Conservation (phyloP, 2,113 vertebrate genomes). For the Chiloscyllium plagiosum region DNA sequence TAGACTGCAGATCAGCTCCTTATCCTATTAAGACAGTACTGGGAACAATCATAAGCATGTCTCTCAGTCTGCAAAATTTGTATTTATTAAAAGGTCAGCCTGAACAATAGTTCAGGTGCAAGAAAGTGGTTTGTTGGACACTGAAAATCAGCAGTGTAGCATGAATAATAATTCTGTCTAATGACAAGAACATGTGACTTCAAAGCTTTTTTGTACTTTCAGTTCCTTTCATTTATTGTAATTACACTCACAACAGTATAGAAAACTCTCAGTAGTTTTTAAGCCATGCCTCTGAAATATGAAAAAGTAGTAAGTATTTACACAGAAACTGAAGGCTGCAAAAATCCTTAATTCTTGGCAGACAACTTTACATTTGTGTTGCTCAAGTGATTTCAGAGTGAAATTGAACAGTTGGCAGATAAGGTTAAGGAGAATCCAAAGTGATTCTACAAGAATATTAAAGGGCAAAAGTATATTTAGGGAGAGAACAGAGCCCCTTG, state of each 20-base stretch:
- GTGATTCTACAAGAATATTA: no score
- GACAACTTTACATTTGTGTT: not conserved
- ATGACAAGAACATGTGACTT: not conserved
- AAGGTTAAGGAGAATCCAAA: no score
- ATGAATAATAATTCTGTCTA: not conserved
- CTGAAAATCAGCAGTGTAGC: not conserved
- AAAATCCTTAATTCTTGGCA: not conserved
- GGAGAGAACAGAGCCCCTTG: no score
- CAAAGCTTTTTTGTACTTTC: not conserved
- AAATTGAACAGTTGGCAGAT: not conserved
- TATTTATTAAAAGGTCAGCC: not conserved
- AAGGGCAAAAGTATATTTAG: no score
- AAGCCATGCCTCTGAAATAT: not conserved
- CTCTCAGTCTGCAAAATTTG: not conserved
- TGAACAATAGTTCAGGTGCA: not conserved
- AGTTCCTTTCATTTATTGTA: not conserved
- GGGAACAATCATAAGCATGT: not conserved
- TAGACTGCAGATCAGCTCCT: not conserved
- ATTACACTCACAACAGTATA: not conserved
- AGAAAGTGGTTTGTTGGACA: not conserved
- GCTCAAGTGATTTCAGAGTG: not conserved
- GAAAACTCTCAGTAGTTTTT: not conserved
- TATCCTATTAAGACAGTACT: not conserved
- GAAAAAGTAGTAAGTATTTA: not conserved
- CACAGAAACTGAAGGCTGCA: not conserved